Conservation (phyloP, 2,888 invertebrate species). For the Bellardia pandia region DNA sequence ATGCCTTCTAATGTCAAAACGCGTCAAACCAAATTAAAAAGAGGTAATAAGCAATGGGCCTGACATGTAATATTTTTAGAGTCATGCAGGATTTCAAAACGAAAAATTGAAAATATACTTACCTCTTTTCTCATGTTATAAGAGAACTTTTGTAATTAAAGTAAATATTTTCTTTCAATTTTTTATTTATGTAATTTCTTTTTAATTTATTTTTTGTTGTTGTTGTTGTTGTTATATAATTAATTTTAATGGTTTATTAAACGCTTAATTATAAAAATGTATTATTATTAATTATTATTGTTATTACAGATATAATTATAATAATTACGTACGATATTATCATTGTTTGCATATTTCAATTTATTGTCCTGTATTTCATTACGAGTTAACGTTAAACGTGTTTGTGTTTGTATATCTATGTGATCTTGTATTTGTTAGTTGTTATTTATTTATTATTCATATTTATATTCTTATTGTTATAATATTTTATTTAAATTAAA, state of each 20-base stretch:
- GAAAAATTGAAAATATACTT: neutral
- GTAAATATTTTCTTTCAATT: neutral
- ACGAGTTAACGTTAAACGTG: conserved; percentile 74
- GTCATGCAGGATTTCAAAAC: no score
- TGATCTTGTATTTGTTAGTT: conserved; percentile 48
- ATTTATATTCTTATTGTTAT: conserved; percentile 16
- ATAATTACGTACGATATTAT: conserved; percentile 71
- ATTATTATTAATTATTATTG: conserved; percentile 43
- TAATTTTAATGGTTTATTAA: conserved; percentile 68
- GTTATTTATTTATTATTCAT: conserved; percentile 24
- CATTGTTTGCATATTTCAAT: conserved; percentile 72
- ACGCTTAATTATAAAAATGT: conserved; percentile 66
- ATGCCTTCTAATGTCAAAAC: no score
- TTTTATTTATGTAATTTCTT: conserved; percentile 40
- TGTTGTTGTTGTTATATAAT: conserved; percentile 60
- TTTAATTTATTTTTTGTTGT: conserved; percentile 60
- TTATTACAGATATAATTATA: conserved; percentile 50
- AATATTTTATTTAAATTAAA: neutral
- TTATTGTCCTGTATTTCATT: conserved; percentile 77
- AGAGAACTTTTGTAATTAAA: neutral
- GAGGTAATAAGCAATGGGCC: no score
- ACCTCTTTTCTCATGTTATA: neutral
- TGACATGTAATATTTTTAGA: no score
- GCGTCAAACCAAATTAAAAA: no score
- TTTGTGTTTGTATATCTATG: conserved; percentile 39